Evolutionary conservation across 2,797 vertebrate genomes (phyloP).

Genomic region (Odontamblyopus lacepedii): DNA sequence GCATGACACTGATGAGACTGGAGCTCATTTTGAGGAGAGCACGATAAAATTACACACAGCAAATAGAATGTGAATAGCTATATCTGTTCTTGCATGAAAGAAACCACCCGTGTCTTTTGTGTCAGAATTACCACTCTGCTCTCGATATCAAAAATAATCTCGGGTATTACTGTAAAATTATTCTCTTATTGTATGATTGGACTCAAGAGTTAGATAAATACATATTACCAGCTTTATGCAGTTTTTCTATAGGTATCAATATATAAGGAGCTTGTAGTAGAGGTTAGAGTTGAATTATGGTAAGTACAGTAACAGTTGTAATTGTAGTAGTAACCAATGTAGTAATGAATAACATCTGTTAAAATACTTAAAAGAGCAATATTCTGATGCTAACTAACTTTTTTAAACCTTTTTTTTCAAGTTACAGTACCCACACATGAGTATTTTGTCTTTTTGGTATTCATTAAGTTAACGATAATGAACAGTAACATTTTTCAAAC

Average conservation of each 20-base stretch:
- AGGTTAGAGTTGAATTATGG: conserved; percentile 36
- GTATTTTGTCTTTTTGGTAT: too few relatives aligned
- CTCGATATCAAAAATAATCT: neutral
- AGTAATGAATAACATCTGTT: too few relatives aligned
- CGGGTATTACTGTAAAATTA: neutral
- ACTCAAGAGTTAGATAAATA: neutral
- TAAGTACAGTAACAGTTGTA: conserved; percentile 49
- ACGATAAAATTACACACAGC: conserved; percentile 33
- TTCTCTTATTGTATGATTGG: neutral
- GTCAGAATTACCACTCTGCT: conserved; percentile 14
- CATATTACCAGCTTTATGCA: neutral
- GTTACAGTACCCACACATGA: too few relatives aligned
- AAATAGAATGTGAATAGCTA: conserved; percentile 38
- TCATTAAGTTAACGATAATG: too few relatives aligned
- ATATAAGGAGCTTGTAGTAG: neutral
- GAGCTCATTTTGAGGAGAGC: conserved; percentile 22
- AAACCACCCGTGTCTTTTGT: conserved; percentile 21
- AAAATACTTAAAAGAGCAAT: too few relatives aligned
- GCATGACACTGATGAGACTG: conserved; percentile 42
- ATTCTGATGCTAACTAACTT: too few relatives aligned
- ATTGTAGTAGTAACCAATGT: too few relatives aligned
- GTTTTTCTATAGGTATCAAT: neutral
- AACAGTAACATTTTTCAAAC: too few relatives aligned
- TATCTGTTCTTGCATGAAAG: conserved; percentile 21
- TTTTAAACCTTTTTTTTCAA: too few relatives aligned